A percentile compares a stretch with the other conserved stretches of the same genome.
phyloP scores from a whole-genome alignment of 2,888 invertebrate genomes.

The Linyphia triangularis region DNA sequence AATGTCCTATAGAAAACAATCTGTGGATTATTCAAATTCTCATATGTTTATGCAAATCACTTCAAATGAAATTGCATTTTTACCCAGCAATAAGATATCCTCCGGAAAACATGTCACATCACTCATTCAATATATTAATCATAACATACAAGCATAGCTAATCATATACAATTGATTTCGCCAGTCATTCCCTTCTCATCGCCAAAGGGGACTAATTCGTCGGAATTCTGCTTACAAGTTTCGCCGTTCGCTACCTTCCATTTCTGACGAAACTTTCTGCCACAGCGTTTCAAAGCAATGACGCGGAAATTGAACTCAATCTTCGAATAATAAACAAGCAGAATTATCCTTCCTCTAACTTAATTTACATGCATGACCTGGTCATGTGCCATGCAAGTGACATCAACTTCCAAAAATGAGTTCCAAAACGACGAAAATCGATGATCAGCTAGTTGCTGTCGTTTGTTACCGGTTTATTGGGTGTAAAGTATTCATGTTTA shows the following conservation, averaged over 20 bases:
- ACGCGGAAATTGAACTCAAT: constrained; percentile 31
- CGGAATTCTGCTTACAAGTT: too few relatives aligned
- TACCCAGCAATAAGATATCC: too few relatives aligned
- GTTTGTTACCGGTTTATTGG: constrained; percentile 57
- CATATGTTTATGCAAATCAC: too few relatives aligned
- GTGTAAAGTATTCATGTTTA: constrained; percentile 61
- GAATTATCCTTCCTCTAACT: constrained; percentile 49
- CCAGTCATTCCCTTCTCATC: too few relatives aligned
- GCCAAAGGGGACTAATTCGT: too few relatives aligned
- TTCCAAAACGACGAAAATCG: constrained; percentile 44
- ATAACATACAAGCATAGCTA: too few relatives aligned
- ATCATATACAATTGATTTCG: too few relatives aligned
- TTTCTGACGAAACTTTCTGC: constrained; percentile 18
- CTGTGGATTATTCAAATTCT: too few relatives aligned
- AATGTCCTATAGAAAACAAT: too few relatives aligned
- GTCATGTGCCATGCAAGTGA: background rate
- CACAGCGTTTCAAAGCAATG: background rate
- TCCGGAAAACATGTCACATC: too few relatives aligned
- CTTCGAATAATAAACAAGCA: constrained; percentile 36
- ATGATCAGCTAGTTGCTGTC: constrained; percentile 27
- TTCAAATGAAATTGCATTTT: too few relatives aligned
- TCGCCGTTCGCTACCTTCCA: background rate
- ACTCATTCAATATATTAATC: too few relatives aligned
- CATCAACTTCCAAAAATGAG: constrained; percentile 22
- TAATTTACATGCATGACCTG: constrained; percentile 52